Evolutionary conservation across 2,797 vertebrate genomes (phyloP).

Genomic region (Tamandua tetradactyla): DNA sequence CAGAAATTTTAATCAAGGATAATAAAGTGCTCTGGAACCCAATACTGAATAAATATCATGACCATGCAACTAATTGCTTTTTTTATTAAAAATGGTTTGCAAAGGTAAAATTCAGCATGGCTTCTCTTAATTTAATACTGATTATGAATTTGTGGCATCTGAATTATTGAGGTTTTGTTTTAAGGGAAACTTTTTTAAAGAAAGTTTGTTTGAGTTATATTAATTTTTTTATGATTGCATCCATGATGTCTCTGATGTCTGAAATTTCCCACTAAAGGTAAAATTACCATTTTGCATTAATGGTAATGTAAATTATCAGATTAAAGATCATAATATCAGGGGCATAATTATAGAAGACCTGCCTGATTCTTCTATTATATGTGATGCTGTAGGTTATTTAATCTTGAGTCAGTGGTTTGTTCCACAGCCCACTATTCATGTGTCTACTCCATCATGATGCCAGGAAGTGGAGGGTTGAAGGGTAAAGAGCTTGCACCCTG

Average conservation of each 20-base stretch:
- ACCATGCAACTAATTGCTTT: constrained; percentile 39
- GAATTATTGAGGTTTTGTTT: constrained; percentile 57
- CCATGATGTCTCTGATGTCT: background rate
- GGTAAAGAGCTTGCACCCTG: background rate
- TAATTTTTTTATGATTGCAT: background rate
- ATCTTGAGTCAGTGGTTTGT: background rate
- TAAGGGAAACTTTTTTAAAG: background rate
- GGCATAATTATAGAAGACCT: background rate
- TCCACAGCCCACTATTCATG: background rate
- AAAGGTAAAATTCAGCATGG: constrained; percentile 17
- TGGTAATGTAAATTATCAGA: background rate
- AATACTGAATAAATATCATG: constrained; percentile 42
- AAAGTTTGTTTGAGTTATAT: background rate
- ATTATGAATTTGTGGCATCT: constrained; percentile 19
- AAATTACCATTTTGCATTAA: too few relatives aligned
- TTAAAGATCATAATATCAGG: background rate
- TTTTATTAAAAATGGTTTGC: constrained; percentile 20
- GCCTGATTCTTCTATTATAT: background rate
- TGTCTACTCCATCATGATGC: background rate
- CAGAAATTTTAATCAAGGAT: constrained; percentile 46
- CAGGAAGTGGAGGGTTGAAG: background rate
- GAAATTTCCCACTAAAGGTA: background rate
- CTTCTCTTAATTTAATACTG: background rate
- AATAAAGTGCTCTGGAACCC: constrained; percentile 9
- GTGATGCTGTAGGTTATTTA: background rate